Evolutionary conservation across 2,113 vertebrate species (phyloP).

Genomic region (Sphaerodactylus townsendi): DNA sequence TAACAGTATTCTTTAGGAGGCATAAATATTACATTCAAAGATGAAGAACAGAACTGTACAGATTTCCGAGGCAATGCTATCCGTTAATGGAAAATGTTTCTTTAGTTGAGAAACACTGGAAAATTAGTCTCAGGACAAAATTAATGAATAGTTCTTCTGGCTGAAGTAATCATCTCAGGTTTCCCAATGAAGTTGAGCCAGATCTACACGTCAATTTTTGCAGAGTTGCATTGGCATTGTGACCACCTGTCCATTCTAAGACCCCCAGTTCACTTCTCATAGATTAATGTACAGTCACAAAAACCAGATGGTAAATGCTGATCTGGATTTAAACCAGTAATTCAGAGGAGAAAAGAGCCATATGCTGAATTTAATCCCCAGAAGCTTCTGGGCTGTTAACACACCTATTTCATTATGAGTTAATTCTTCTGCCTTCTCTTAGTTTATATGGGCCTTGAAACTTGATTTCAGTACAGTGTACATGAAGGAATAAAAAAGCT

Average conservation of each 20-base stretch:
- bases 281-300: slow-evolving; percentile 38
- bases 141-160: neutral
- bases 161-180: neutral
- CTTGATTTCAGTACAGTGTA: neutral
- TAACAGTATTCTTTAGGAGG: neutral
- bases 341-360: slow-evolving; percentile 60
- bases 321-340: slow-evolving; percentile 60
- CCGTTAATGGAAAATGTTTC: neutral
- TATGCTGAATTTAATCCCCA: slow-evolving; percentile 55
- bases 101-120: neutral
- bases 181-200: neutral
- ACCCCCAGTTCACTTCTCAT: slow-evolving; percentile 40
- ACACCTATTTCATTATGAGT: slow-evolving; percentile 45
- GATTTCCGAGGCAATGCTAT: neutral
- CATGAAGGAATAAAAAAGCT: neutral
- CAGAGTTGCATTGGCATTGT: neutral
- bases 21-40: neutral
- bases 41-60: neutral
- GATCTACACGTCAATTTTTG: neutral
- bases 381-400: slow-evolving; percentile 45
- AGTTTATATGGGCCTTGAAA: neutral
- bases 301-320: slow-evolving; percentile 46
- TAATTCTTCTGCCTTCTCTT: slow-evolving; percentile 28
- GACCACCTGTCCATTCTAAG: slow-evolving; percentile 7
- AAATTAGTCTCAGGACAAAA: neutral